Conservation (phyloP, 2,888 invertebrate genomes). For the Lepetodrilus schrolli region DNA sequence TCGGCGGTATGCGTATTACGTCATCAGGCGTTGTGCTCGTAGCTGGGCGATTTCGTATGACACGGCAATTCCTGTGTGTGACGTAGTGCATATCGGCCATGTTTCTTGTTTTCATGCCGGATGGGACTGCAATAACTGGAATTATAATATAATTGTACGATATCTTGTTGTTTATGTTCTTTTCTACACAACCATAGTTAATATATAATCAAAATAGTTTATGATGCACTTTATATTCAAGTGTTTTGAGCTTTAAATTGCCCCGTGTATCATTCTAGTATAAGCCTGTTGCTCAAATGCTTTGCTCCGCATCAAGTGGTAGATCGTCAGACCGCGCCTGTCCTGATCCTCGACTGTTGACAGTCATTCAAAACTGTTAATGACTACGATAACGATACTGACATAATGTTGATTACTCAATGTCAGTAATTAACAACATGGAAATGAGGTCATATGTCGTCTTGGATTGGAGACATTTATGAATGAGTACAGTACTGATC, state of each 20-base stretch:
- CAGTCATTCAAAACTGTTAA: no score
- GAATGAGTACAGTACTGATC: no score
- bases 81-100: conserved; percentile 49
- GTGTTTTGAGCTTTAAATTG: not conserved
- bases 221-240: not conserved
- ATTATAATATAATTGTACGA: not conserved
- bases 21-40: conserved; percentile 66
- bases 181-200: not conserved
- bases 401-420: no score
- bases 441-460: no score
- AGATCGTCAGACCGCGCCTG: not conserved
- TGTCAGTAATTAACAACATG: no score
- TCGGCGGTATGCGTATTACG: conserved; percentile 50
- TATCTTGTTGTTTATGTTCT: not conserved
- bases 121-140: conserved; percentile 16
- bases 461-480: no score
- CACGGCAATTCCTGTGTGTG: conserved; percentile 53
- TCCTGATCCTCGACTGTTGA: no score
- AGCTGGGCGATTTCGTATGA: conserved; percentile 64
- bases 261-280: no score
- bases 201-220: not conserved
- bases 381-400: no score
- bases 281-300: conserved; percentile 12
- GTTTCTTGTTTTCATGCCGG: conserved; percentile 48
- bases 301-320: not conserved